These are phyloP conservation scores for Dermochelys coriacea DNA, from an alignment of 2,797 vertebrate species.

Conservation along the genomic window DNA sequence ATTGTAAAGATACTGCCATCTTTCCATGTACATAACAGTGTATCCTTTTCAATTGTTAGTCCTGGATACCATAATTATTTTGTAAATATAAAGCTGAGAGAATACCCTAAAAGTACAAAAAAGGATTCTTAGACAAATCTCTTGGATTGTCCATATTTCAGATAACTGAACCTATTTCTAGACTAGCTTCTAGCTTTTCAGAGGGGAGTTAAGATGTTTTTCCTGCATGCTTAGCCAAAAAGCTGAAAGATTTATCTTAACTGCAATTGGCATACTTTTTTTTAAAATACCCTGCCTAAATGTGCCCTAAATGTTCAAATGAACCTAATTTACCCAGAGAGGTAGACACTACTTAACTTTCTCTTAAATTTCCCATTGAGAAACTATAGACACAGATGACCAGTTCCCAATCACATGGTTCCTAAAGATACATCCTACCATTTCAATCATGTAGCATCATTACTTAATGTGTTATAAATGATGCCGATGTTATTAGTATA, in stretches of 20 bases:
- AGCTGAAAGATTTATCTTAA: not conserved
- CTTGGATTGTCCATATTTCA: rapidly evolving
- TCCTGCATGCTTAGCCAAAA: not conserved
- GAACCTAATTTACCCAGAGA: not conserved
- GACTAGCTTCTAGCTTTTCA: not conserved
- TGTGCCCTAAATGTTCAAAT: not conserved
- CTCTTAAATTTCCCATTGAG: not conserved
- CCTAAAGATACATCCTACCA: not conserved
- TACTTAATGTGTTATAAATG: constrained; percentile 31
- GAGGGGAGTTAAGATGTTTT: not conserved
- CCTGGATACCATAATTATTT: not conserved
- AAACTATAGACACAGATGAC: not conserved
- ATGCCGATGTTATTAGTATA: not conserved
- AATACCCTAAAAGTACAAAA: not conserved
- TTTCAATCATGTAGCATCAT: constrained; percentile 12
- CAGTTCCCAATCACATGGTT: not conserved
- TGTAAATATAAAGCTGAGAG: not conserved
- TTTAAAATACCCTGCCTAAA: not conserved
- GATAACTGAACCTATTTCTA: not conserved
- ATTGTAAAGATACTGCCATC: rapidly evolving
- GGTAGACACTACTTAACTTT: not conserved
- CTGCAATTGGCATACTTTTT: not conserved
- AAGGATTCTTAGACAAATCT: rapidly evolving
- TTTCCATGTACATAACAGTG: not conserved
- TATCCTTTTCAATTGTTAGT: not conserved